Evolutionary conservation across 2,797 vertebrate genomes (phyloP).

Genomic region (Malacoctenus gilli): DNA sequence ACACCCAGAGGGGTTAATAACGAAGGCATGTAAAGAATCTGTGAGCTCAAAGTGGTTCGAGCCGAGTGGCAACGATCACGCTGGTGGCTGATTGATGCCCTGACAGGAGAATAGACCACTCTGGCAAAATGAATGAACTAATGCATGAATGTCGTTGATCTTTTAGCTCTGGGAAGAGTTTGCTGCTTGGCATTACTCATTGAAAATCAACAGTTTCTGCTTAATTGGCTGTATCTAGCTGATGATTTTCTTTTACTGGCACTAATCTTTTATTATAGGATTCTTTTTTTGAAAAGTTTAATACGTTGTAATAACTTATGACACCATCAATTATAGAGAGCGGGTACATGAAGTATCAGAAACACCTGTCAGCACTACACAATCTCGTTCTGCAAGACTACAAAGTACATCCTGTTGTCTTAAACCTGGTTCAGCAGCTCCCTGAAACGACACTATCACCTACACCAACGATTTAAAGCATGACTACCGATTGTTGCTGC

Average conservation of each 20-base stretch:
- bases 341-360: not conserved
- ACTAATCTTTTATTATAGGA: too few species aligned
- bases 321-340: not conserved
- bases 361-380: not conserved
- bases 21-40: slow-evolving; percentile 53
- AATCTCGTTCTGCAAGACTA: not conserved
- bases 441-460: not conserved
- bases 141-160: slow-evolving; percentile 49
- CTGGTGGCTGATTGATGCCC: slow-evolving; percentile 66
- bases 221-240: too few species aligned
- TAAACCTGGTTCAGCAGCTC: not conserved
- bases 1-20: slow-evolving; percentile 45
- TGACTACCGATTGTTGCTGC: not conserved
- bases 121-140: slow-evolving; percentile 36
- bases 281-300: not conserved
- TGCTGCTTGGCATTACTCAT: too few species aligned
- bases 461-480: not conserved
- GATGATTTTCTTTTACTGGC: too few species aligned
- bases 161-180: slow-evolving; percentile 31
- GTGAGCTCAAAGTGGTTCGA: slow-evolving; percentile 51
- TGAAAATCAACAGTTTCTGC: too few species aligned
- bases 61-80: slow-evolving; percentile 56
- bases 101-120: slow-evolving; percentile 51
- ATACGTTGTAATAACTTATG: not conserved
- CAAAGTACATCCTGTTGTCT: not conserved